Percentiles rank a stretch among this genome's conserved stretches.
These are phyloP conservation scores for Xiphophorus hellerii DNA, from an alignment of 2,113 vertebrate genomes.

Conservation along the genomic window DNA sequence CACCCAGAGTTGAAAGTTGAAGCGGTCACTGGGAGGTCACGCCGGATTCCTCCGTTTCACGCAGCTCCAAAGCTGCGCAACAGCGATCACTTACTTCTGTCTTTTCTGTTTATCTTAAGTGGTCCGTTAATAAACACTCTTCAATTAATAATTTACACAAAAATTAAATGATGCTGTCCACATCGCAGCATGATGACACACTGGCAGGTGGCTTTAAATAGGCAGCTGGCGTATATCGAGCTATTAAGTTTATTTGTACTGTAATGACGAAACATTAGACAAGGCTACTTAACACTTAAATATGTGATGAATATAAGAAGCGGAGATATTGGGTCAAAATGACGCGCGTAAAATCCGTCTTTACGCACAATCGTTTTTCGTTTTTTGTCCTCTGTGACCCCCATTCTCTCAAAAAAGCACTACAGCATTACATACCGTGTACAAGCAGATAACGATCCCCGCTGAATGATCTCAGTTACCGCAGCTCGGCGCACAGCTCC, in stretches of 20 bases:
- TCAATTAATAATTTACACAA: constrained; percentile 4
- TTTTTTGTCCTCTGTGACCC: background rate
- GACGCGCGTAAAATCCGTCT: constrained; percentile 21
- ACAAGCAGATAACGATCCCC: background rate
- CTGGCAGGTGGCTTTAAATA: background rate
- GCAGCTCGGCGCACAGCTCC: constrained; percentile 10
- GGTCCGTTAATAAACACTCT: background rate
- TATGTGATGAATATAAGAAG: background rate
- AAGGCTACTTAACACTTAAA: background rate
- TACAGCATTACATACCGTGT: constrained; percentile 34
- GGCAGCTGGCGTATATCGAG: background rate
- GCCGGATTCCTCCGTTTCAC: constrained; percentile 16
- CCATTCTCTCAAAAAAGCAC: background rate
- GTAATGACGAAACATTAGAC: background rate
- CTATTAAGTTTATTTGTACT: background rate
- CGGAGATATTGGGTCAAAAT: background rate
- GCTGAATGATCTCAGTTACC: constrained; percentile 17
- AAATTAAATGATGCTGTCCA: background rate
- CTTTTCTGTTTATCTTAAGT: constrained; percentile 6
- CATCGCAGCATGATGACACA: background rate
- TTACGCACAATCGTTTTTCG: constrained; percentile 13
- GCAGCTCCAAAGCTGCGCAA: background rate
- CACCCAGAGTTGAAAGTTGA: constrained; percentile 68
- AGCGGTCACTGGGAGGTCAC: constrained; percentile 62
- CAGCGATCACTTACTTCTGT: background rate